These are phyloP conservation scores for Cephus cinctus DNA, from an alignment of 1,140 invertebrate species.

Conservation along the genomic window DNA sequence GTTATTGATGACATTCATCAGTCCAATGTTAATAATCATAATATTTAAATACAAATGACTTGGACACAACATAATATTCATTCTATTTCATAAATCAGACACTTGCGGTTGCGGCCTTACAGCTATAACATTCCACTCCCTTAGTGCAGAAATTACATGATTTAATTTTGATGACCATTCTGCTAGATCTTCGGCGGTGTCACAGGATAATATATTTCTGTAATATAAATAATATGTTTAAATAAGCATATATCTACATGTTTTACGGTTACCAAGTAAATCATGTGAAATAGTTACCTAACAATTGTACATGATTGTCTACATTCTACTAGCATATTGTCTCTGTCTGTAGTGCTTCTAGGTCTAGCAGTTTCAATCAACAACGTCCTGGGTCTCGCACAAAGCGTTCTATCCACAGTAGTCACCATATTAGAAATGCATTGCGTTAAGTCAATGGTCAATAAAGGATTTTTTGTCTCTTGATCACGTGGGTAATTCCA, in stretches of 20 bases:
- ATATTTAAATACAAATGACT: too few relatives aligned
- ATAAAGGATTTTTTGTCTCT: conserved; percentile 31
- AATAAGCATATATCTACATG: conserved; percentile 15
- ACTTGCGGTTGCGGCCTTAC: neutral
- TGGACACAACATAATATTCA: too few relatives aligned
- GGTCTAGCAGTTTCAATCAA: conserved; percentile 35
- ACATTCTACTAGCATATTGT: conserved; percentile 23
- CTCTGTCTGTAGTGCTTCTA: conserved; percentile 17
- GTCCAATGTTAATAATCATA: too few relatives aligned
- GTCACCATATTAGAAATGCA: conserved; percentile 31
- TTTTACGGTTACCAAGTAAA: conserved; percentile 3
- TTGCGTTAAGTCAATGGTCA: conserved; percentile 39
- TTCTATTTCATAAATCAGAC: neutral
- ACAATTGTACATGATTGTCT: conserved; percentile 20
- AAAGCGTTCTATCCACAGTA: conserved; percentile 34
- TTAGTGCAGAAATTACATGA: conserved; percentile 35
- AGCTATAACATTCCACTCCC: conserved; percentile 37
- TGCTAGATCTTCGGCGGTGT: conserved; percentile 39
- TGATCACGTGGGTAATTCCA: conserved; percentile 53
- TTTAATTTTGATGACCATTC: conserved; percentile 48
- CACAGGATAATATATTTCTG: conserved; percentile 40
- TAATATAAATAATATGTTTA: conserved; percentile 2
- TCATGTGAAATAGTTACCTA: conserved; percentile 17
- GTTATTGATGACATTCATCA: too few relatives aligned
- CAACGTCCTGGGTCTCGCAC: conserved; percentile 46